Base-by-base conservation (phyloP, 2,888 invertebrate genomes). In the Maniola hyperantus region DNA sequence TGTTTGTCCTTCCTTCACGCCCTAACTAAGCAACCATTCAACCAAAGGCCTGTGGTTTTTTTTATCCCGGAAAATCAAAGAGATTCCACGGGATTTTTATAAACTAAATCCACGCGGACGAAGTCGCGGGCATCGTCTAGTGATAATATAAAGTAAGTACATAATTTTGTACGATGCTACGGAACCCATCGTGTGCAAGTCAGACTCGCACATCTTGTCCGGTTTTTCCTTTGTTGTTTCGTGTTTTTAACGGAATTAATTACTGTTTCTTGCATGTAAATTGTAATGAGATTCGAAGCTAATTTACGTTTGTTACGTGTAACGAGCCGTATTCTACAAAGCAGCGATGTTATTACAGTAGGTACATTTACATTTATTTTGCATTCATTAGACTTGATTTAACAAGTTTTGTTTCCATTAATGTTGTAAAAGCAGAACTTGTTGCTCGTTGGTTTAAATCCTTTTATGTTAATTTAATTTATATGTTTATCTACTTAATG, bases 221-320 rank as follows among this genome's bases (percentile, higher is more conserved):
- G 42, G 63, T 64, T 65, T 57, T 44, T 65, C 18, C 46, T 58
- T 61, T 50, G 44, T n/a, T 26, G 20, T 60, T n/a, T 50, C 42
- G 36, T 15, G 20, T 13, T 20, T 59, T 62, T 48, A 11, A 13
- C 53, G 13, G 39, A 59, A 18, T 48, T 42, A 46, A 58, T 65
- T 60, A 2, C 18, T n/a, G 53, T 53, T 53, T 33, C 11, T 26
- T 53, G 26, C 48, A 15, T 18, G 48, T 8, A 18, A 46, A 46
- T 46, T 6, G n/a, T 46, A 18, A 18, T 18, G 48, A 48, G 48
- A 2, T 18, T 8, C 48, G 48, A 48, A 48, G 1, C 8, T 48
- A 15, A 15, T 48, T 26, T 26, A 26, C 26, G 26, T 26, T 26
- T 26, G 2, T 26, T 26, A 26, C 26, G 4, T 2, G 26, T 2